Conservation (phyloP, 2,113 vertebrate species). For the Lasiurus borealis region DNA sequence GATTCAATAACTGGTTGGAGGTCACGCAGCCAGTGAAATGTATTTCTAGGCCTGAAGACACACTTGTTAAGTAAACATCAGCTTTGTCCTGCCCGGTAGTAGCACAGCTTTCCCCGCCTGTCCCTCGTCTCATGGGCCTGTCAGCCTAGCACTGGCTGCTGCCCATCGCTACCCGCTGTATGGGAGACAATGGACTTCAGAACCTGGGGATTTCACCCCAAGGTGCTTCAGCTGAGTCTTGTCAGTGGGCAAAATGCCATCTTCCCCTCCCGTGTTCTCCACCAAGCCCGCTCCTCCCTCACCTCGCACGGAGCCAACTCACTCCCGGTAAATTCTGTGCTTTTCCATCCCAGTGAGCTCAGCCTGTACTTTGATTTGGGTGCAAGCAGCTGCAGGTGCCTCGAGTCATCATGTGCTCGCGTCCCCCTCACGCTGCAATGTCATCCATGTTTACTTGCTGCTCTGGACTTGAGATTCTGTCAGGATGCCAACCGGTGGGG, state of each 20-base stretch:
- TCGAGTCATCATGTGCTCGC: conserved; percentile 87
- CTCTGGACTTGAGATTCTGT: conserved; percentile 91
- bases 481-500: conserved; percentile 88
- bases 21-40: not conserved
- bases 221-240: not conserved
- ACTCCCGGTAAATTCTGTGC: conserved; percentile 91
- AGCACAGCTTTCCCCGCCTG: not conserved
- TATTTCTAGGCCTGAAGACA: not conserved
- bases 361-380: conserved; percentile 89
- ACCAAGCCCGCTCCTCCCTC: not conserved
- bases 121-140: not conserved
- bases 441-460: conserved; percentile 91
- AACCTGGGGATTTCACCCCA: conserved; percentile 9
- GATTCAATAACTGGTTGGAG: not conserved
- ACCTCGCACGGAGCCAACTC: conserved; percentile 83
- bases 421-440: conserved; percentile 84
- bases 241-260: conserved; percentile 48
- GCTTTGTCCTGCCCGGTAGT: not conserved
- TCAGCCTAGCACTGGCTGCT: not conserved
- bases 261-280: not conserved
- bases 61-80: too few relatives aligned
- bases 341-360: conserved; percentile 91
- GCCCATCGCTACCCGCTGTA: not conserved
- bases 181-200: conserved; percentile 35
- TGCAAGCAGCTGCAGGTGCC: conserved; percentile 91